phyloP scores from a whole-genome alignment of 2,888 invertebrate species.

The Nemurella pictetii region DNA sequence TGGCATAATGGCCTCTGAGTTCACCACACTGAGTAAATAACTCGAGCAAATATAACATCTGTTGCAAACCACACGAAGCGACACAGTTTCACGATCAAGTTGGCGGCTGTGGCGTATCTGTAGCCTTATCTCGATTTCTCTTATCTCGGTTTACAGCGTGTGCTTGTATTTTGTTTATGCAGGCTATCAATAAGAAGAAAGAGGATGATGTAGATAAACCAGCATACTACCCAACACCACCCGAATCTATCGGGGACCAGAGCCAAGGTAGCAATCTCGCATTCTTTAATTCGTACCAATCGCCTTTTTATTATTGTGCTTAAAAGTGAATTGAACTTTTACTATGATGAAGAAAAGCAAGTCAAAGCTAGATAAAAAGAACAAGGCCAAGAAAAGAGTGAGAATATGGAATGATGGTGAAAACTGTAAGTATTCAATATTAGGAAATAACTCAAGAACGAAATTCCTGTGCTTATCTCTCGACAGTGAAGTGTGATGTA shows the following conservation, averaged over 20 bases:
- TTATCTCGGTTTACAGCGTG: slow-evolving; percentile 11
- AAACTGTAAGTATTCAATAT: neutral
- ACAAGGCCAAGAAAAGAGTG: slow-evolving; percentile 30
- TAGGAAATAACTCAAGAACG: neutral
- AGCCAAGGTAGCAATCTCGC: slow-evolving; percentile 52
- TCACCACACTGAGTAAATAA: neutral
- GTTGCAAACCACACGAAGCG: neutral
- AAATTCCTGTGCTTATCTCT: neutral
- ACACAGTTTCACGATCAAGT: neutral
- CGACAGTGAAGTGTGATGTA: neutral
- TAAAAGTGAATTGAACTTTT: neutral
- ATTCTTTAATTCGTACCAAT: neutral
- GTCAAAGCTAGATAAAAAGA: neutral
- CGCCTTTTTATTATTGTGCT: neutral
- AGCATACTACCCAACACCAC: slow-evolving; percentile 54
- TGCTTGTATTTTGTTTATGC: slow-evolving; percentile 41
- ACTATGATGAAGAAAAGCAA: slow-evolving; percentile 19
- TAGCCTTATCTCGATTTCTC: slow-evolving; percentile 6
- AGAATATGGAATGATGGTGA: slow-evolving; percentile 35
- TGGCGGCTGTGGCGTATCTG: neutral
- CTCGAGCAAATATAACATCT: neutral
- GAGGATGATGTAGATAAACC: slow-evolving; percentile 54
- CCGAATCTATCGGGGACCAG: slow-evolving; percentile 53
- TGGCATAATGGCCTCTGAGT: neutral
- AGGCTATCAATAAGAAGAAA: slow-evolving; percentile 55